Evolutionary conservation across 2,113 vertebrate genomes (phyloP).

Genomic region (Beaufortia kweichowensis): DNA sequence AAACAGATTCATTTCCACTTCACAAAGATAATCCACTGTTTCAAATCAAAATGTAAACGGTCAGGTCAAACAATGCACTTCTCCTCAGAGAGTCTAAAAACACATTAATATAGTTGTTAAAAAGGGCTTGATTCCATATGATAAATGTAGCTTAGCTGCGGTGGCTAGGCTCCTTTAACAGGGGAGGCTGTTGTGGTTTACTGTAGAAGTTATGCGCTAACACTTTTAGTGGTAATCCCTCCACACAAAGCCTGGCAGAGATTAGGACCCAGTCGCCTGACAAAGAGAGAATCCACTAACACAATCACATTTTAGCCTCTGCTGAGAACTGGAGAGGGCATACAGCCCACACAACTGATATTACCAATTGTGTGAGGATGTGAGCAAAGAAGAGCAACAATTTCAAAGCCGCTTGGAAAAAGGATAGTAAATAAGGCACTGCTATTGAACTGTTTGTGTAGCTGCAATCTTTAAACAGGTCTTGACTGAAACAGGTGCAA

Average conservation of each 20-base stretch:
- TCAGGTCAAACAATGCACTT: slow-evolving; percentile 48
- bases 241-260: slow-evolving; percentile 75
- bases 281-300: slow-evolving; percentile 72
- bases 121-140: slow-evolving; percentile 70
- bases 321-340: slow-evolving; percentile 69
- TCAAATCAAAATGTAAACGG: slow-evolving; percentile 63
- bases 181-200: slow-evolving; percentile 76
- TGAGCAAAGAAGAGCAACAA: slow-evolving; percentile 53
- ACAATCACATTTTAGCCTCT: slow-evolving; percentile 77
- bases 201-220: slow-evolving; percentile 75
- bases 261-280: slow-evolving; percentile 76
- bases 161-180: slow-evolving; percentile 64
- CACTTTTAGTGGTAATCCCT: slow-evolving; percentile 77
- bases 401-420: slow-evolving; percentile 54
- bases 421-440: slow-evolving; percentile 22
- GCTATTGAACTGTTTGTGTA: slow-evolving; percentile 33
- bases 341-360: slow-evolving; percentile 59
- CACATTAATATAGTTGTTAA: slow-evolving; percentile 63
- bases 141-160: slow-evolving; percentile 73
- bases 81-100: slow-evolving; percentile 48
- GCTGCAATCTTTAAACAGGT: slow-evolving; percentile 37
- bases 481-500: slow-evolving; percentile 7
- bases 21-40: slow-evolving; percentile 71
- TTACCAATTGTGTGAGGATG: slow-evolving; percentile 62
- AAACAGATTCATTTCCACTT: slow-evolving; percentile 40